Base-by-base conservation (phyloP, 2,888 invertebrate species). In the Harpalus rufipes region DNA sequence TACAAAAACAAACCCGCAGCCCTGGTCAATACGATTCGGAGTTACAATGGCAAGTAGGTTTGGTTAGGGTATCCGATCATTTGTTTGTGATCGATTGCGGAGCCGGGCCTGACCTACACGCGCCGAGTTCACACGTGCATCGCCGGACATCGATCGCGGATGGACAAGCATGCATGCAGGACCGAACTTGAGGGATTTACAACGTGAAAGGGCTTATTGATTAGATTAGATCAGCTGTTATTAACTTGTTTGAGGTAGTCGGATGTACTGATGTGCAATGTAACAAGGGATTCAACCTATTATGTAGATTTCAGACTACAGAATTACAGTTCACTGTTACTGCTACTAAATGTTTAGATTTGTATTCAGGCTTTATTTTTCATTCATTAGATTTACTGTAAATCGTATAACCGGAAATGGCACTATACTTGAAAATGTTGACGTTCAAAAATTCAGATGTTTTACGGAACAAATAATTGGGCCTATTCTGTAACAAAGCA, bases 71-170 rank as follows among this genome's bases (percentile, higher is more conserved):
- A 10, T 39, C 39, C 44, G 41, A 81, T 65, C 63, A 41, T 61
- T 63, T 25, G 56, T 58, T 65, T 44, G 44, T 65, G 65, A 81
- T 81, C 80, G 80, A 63, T 63, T 44, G 61, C 18, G 16, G 39
- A 79, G 39, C 79, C 39, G 39, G 63, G 80, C 80, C 80, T 81
- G 63, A 81, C 80, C 80, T 81, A 41, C 21, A 63, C 80, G 41
- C 21, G 41, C n/a, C 44, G 5, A 10, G 41, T 63, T 25, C n/a
- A 44, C 81, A 44, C 81, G 65, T 81, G 81, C 65, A 81, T 81
- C 41, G 63, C 18, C 44, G 14, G 14, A n/a, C 59, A 81, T 81
- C 81, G 63, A 81, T 81, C 56, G 79, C 59, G 12, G 18, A 32
- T 32, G 32, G 32, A 32, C 5, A 32, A 32, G 21, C 25, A 7